These are phyloP conservation scores for Drosophila nannoptera DNA, from an alignment of 1,140 invertebrate genomes.

Conservation along the genomic window DNA sequence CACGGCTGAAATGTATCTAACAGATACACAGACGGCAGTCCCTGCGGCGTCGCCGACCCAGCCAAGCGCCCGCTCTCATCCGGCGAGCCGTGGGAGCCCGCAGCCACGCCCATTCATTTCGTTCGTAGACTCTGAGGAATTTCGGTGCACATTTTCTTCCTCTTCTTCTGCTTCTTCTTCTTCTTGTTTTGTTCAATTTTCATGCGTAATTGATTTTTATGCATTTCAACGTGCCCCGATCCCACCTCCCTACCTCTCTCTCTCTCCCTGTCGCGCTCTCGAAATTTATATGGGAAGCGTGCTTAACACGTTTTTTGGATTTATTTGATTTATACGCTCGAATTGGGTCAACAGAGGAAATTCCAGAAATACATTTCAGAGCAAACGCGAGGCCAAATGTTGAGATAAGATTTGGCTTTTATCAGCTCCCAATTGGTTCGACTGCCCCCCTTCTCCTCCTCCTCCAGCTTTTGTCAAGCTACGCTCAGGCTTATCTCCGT, in stretches of 20 bases:
- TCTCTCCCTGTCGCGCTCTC: background rate
- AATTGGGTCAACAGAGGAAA: slow-evolving; percentile 42
- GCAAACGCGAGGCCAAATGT: background rate
- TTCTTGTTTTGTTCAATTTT: slow-evolving; percentile 47
- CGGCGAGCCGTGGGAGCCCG: background rate
- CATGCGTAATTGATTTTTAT: slow-evolving; percentile 75
- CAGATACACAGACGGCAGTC: slow-evolving; percentile 16
- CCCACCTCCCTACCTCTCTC: background rate
- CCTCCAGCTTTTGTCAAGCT: no score
- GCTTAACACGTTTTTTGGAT: slow-evolving; percentile 51
- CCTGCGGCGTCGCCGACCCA: slow-evolving; percentile 17
- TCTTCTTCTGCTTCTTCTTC: background rate
- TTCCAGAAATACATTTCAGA: slow-evolving; percentile 26
- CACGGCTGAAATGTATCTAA: slow-evolving; percentile 21
- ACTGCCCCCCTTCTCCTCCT: no score
- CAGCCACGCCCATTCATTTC: slow-evolving; percentile 29
- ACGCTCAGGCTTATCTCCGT: no score
- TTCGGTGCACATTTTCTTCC: background rate
- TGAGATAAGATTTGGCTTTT: slow-evolving; percentile 20
- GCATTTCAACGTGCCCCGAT: slow-evolving; percentile 39
- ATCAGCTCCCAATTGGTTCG: background rate
- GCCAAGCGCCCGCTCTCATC: slow-evolving; percentile 1
- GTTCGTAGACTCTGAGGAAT: no score
- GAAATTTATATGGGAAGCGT: slow-evolving; percentile 59
- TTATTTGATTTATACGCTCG: slow-evolving; percentile 14